phyloP scores from a whole-genome alignment of 2,113 vertebrate genomes.

The Sapayoa aenigma region DNA sequence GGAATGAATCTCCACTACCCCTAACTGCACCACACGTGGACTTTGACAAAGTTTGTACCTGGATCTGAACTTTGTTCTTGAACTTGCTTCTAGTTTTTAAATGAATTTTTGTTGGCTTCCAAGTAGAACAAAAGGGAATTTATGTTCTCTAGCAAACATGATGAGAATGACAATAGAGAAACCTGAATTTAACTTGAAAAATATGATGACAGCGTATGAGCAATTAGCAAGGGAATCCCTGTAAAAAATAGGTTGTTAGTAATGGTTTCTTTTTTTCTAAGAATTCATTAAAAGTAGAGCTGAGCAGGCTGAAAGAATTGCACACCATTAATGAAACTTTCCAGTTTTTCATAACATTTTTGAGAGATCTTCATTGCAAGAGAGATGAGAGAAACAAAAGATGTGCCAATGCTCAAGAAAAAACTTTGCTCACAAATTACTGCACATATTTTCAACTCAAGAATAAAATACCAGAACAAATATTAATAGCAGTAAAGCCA shows the following conservation, averaged over 20 bases:
- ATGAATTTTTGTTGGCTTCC: neutral
- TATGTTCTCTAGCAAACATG: neutral
- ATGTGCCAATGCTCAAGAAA: neutral
- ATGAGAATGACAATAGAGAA: neutral
- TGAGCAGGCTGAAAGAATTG: neutral
- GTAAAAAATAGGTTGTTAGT: neutral
- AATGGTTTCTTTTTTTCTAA: neutral
- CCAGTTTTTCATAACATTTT: neutral
- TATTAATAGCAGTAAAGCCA: neutral
- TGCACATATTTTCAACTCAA: neutral
- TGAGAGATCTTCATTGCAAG: neutral
- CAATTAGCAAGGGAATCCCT: constrained; percentile 28
- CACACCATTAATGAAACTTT: neutral
- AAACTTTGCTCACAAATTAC: neutral
- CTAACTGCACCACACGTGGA: neutral
- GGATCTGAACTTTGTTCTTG: neutral
- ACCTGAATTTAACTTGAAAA: constrained; percentile 21
- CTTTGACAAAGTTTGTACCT: neutral
- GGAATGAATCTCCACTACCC: neutral
- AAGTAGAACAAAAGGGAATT: neutral
- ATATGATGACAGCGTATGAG: neutral
- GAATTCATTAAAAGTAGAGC: neutral
- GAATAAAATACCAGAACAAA: neutral
- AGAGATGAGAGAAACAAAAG: neutral
- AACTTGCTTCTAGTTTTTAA: neutral